phyloP scores from a whole-genome alignment of 2,888 invertebrate genomes.

The Melikaiella ostensackeni region DNA sequence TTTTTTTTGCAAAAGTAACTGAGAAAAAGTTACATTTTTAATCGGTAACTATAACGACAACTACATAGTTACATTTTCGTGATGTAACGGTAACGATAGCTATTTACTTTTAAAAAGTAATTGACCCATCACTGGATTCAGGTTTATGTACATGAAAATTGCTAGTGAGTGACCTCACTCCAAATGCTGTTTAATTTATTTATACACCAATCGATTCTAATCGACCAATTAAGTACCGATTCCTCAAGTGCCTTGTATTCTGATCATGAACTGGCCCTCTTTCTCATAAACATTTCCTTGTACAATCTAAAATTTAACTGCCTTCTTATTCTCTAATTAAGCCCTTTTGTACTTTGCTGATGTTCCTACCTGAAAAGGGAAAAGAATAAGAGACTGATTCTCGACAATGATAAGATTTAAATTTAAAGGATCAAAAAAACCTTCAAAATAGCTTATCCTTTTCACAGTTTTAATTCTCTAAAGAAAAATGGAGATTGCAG shows the following conservation, averaged over 20 bases:
- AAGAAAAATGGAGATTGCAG: conserved; percentile 16
- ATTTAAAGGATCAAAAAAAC: not conserved
- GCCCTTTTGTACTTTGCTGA: not conserved
- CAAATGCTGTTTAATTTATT: conserved; percentile 8
- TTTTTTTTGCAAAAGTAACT: too few species aligned
- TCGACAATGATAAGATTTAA: not conserved
- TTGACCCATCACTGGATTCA: too few species aligned
- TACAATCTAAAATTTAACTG: not conserved
- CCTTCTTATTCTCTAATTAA: not conserved
- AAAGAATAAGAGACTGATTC: not conserved
- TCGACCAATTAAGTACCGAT: conserved; percentile 13
- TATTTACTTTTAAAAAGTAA: too few species aligned
- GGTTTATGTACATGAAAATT: too few species aligned
- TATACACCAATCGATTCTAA: not conserved
- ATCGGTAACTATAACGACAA: too few species aligned
- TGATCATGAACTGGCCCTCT: not conserved
- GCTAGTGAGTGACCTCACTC: not conserved
- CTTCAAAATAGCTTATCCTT: not conserved
- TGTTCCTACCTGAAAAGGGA: not conserved
- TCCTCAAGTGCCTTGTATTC: not conserved
- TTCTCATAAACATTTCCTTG: not conserved
- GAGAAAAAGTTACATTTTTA: too few species aligned
- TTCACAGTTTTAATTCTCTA: not conserved
- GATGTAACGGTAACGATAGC: too few species aligned
- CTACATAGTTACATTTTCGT: too few species aligned